Conservation (phyloP, 2,113 vertebrate species). For the Puffinus mauretanicus region DNA sequence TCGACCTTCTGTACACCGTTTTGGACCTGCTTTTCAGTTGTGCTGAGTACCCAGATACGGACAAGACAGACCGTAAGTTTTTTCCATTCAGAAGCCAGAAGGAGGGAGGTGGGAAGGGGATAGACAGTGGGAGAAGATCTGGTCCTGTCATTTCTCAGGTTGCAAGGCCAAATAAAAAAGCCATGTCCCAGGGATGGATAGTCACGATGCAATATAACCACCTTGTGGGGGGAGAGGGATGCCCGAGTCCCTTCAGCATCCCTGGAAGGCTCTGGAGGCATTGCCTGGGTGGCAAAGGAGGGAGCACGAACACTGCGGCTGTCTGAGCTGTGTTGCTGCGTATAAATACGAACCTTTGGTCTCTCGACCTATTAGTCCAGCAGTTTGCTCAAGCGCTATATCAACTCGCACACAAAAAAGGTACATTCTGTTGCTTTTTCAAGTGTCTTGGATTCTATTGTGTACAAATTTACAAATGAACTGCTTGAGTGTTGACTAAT, state of each 20-base stretch:
- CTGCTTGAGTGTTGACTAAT: constrained; percentile 66
- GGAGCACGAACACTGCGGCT: fast-evolving
- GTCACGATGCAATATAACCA: fast-evolving
- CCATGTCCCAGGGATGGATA: neutral
- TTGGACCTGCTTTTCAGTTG: neutral
- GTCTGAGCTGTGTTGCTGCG: neutral
- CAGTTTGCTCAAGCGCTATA: constrained; percentile 10
- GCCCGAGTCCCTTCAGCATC: neutral
- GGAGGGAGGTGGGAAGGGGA: neutral
- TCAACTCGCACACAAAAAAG: neutral
- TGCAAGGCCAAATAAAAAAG: neutral
- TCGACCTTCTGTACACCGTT: neutral
- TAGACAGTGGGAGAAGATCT: neutral
- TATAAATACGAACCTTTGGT: neutral
- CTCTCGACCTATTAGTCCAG: neutral
- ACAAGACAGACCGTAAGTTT: fast-evolving
- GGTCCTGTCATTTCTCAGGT: neutral
- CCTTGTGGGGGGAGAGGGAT: neutral
- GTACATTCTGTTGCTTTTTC: constrained; percentile 48
- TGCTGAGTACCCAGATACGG: neutral
- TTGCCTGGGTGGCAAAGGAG: neutral
- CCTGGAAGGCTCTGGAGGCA: neutral
- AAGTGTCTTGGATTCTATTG: constrained; percentile 52
- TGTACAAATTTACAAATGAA: constrained; percentile 69
- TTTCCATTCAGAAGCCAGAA: neutral